Conservation (phyloP, 2,113 vertebrate species). For the Tragelaphus scriptus region DNA sequence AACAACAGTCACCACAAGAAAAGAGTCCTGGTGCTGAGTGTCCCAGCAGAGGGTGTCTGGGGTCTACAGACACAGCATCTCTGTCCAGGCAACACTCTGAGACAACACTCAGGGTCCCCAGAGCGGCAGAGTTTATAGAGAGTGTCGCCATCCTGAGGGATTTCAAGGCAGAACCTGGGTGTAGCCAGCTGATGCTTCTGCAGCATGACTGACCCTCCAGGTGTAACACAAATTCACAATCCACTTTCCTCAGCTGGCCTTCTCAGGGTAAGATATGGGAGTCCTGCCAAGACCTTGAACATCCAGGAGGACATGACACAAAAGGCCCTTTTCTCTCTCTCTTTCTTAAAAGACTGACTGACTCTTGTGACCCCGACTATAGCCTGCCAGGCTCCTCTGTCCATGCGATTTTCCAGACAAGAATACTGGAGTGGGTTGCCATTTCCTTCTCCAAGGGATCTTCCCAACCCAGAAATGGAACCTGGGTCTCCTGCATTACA, state of each 20-base stretch:
- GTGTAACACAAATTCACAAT: rapidly evolving
- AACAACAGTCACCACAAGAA: rapidly evolving
- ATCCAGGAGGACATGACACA: background rate
- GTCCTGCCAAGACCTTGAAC: background rate
- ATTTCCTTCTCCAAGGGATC: background rate
- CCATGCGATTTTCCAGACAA: background rate
- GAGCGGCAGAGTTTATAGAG: background rate
- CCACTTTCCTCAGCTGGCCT: rapidly evolving
- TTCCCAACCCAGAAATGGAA: background rate
- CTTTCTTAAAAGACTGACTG: background rate
- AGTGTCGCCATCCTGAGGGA: background rate
- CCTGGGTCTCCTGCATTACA: background rate
- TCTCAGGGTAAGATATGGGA: rapidly evolving
- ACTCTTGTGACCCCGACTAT: background rate
- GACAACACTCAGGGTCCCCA: background rate
- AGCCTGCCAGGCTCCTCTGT: background rate
- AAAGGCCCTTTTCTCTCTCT: background rate
- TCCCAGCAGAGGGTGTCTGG: too few species aligned
- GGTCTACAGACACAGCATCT: background rate
- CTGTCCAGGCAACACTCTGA: background rate
- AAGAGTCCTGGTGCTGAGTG: rapidly evolving
- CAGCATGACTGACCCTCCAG: too few species aligned
- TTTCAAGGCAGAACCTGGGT: background rate
- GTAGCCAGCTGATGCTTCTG: too few species aligned
- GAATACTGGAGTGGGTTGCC: background rate